These are phyloP conservation scores for Calephelis virginiensis DNA, from an alignment of 1,140 invertebrate genomes.

Conservation along the genomic window DNA sequence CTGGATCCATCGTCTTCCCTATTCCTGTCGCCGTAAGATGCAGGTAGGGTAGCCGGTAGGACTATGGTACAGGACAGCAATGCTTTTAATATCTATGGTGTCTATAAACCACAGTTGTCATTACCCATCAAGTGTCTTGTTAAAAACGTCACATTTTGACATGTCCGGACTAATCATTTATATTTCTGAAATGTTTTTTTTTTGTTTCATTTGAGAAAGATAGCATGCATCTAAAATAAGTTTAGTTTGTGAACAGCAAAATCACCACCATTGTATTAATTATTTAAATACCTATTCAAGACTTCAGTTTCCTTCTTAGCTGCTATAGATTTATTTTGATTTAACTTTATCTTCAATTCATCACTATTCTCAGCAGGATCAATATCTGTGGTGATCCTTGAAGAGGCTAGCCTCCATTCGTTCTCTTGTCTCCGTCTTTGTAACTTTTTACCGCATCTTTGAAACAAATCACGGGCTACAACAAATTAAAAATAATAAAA, in stretches of 20 bases:
- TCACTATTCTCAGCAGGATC: conserved; percentile 56
- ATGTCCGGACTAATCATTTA: too few species aligned
- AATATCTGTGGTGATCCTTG: conserved; percentile 42
- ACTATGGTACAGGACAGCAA: too few species aligned
- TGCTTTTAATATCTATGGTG: too few species aligned
- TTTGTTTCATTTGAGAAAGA: too few species aligned
- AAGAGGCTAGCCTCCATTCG: conserved; percentile 64
- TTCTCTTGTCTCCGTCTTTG: conserved; percentile 70
- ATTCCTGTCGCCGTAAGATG: too few species aligned
- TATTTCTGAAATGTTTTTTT: too few species aligned
- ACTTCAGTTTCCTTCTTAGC: conserved; percentile 53
- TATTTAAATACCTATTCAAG: conserved; percentile 46
- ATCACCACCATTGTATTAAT: neutral
- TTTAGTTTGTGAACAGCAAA: neutral
- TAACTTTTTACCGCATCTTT: conserved; percentile 68
- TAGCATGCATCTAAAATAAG: too few species aligned
- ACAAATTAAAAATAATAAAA: conserved; percentile 25
- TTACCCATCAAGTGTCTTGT: too few species aligned
- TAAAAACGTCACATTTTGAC: too few species aligned
- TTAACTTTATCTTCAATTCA: conserved; percentile 48
- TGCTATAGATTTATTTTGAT: conserved; percentile 50
- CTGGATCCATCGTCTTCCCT: too few species aligned
- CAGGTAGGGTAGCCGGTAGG: too few species aligned
- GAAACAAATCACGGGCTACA: conserved; percentile 62
- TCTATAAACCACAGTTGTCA: too few species aligned